Conservation (phyloP, 2,888 invertebrate species). For the Cerceris ruficornis region DNA sequence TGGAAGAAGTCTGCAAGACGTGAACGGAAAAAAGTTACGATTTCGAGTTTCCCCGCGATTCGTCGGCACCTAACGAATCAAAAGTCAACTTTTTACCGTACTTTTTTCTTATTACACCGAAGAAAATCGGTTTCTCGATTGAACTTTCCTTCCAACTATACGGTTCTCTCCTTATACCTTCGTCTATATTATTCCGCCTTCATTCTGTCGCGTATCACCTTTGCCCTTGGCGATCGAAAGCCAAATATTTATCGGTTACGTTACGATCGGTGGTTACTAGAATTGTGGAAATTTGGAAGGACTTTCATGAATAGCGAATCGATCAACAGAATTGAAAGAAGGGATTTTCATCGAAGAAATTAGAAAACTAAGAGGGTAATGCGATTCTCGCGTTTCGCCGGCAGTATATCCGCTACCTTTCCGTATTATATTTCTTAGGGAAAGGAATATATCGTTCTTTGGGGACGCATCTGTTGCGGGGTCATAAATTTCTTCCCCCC, state of each 20-base stretch:
- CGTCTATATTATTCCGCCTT: background rate
- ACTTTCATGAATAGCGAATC: background rate
- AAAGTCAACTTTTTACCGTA: slow-evolving; percentile 33
- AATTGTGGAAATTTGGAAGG: background rate
- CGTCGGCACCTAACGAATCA: slow-evolving; percentile 16
- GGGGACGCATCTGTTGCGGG: slow-evolving; percentile 68
- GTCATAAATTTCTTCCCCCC: slow-evolving; percentile 65
- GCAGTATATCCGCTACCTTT: slow-evolving; percentile 40
- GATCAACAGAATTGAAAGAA: background rate
- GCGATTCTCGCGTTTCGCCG: slow-evolving; percentile 38
- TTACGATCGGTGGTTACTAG: background rate
- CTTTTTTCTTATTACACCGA: slow-evolving; percentile 3
- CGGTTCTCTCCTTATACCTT: slow-evolving; percentile 1
- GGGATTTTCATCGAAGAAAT: slow-evolving; percentile 16
- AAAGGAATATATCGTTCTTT: slow-evolving; percentile 67
- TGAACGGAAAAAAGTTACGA: slow-evolving; percentile 22
- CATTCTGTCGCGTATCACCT: no score
- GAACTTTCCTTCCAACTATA: slow-evolving; percentile 22
- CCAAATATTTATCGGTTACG: background rate
- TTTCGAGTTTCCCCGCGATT: slow-evolving; percentile 12
- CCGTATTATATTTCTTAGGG: slow-evolving; percentile 55
- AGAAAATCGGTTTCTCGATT: slow-evolving; percentile 17
- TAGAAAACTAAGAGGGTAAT: slow-evolving; percentile 44
- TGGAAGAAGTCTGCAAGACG: slow-evolving; percentile 1
- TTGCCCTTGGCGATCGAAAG: no score